phyloP scores from a whole-genome alignment of 1,140 invertebrate species.

The Helicoverpa armigera region DNA sequence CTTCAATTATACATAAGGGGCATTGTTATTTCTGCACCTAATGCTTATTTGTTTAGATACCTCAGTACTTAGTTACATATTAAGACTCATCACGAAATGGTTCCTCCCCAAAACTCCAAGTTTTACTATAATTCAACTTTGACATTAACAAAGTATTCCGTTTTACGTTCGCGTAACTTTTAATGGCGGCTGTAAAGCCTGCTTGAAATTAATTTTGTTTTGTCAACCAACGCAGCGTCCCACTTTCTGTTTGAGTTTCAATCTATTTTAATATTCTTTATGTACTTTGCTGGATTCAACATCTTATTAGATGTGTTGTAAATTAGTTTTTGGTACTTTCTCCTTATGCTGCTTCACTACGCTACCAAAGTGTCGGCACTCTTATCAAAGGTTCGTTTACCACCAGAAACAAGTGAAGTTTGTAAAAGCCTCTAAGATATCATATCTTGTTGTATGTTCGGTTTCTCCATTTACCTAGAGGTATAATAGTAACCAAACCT shows the following conservation, averaged over 20 bases:
- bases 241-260: not conserved
- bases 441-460: too few species aligned
- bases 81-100: not conserved
- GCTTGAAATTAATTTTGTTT: constrained; percentile 23
- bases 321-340: not conserved
- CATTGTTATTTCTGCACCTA: too few species aligned
- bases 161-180: constrained; percentile 16
- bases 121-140: constrained; percentile 40
- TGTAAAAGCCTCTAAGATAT: too few species aligned
- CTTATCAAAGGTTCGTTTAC: too few species aligned
- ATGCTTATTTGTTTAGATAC: not conserved
- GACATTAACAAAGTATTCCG: constrained; percentile 20
- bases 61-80: not conserved
- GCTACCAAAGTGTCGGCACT: too few species aligned
- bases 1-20: too few species aligned
- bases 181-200: constrained; percentile 26
- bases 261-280: constrained; percentile 1
- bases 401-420: too few species aligned
- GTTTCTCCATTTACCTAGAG: too few species aligned
- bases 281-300: too few species aligned
- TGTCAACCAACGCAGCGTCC: not conserved
- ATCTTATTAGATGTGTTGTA: too few species aligned
- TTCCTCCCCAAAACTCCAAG: constrained; percentile 26
- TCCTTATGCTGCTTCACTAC: too few species aligned
- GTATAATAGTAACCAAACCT: too few species aligned